A percentile compares a stretch with the other conserved stretches of the same genome.
Evolutionary conservation across 2,888 invertebrate genomes (phyloP).

Genomic region (Caradrina kadenii): DNA sequence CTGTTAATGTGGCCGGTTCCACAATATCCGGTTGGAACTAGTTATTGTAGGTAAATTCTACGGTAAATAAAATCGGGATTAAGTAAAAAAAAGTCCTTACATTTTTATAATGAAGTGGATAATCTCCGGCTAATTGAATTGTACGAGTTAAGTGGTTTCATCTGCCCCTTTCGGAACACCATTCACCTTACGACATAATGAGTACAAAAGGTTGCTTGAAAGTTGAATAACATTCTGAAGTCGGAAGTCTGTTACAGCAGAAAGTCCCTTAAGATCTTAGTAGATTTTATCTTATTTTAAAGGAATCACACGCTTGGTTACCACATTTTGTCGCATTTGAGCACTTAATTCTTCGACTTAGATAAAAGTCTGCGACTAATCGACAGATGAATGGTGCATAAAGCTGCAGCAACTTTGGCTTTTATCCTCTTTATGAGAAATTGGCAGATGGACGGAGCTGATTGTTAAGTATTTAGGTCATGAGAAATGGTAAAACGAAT

Average conservation of each 20-base stretch:
- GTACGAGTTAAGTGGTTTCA: constrained; percentile 67
- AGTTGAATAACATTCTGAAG: constrained; percentile 43
- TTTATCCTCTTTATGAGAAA: constrained; percentile 26
- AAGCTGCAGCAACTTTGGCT: constrained; percentile 17
- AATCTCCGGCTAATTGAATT: constrained; percentile 67
- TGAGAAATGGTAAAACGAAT: constrained; percentile 27
- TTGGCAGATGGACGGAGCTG: constrained; percentile 46
- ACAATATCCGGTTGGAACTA: constrained; percentile 70
- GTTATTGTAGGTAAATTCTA: constrained; percentile 60
- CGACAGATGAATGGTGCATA: constrained; percentile 47
- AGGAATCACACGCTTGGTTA: constrained; percentile 55
- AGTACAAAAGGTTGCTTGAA: constrained; percentile 35
- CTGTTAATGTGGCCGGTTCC: constrained; percentile 79
- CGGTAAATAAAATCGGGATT: constrained; percentile 64
- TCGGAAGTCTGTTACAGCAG: constrained; percentile 57
- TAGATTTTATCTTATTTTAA: constrained; percentile 51
- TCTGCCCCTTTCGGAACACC: constrained; percentile 61
- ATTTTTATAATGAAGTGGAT: constrained; percentile 61
- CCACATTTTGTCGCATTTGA: constrained; percentile 41
- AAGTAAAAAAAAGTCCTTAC: constrained; percentile 60
- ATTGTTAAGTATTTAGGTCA: constrained; percentile 23
- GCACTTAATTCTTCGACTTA: constrained; percentile 45
- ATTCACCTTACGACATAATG: constrained; percentile 59
- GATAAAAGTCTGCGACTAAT: constrained; percentile 51
- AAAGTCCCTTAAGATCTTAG: constrained; percentile 44